A percentile compares a stretch with the other conserved stretches of the same genome.
phyloP scores from a whole-genome alignment of 2,113 vertebrate genomes.

The Oreochromis niloticus region DNA sequence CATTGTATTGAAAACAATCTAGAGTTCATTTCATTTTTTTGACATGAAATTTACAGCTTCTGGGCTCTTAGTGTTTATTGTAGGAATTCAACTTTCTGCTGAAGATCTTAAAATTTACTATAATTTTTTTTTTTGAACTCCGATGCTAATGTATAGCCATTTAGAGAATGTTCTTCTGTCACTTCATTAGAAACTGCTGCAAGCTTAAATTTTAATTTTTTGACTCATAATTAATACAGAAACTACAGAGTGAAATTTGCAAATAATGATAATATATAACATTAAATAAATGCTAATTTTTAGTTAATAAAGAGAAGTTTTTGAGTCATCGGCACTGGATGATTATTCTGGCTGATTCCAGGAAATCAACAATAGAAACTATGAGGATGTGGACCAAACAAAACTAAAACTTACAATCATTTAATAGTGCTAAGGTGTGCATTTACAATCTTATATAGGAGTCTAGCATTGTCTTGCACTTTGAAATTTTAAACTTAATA shows the following conservation, averaged over 20 bases:
- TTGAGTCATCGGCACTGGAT: background rate
- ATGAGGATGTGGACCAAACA: background rate
- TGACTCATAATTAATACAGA: background rate
- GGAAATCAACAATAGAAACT: background rate
- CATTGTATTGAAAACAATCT: background rate
- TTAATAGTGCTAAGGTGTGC: background rate
- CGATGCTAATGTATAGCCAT: background rate
- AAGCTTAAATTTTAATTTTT: background rate
- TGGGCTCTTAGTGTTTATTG: background rate
- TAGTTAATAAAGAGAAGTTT: no score
- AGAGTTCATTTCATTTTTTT: background rate
- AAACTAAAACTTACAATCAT: background rate
- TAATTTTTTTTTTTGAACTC: rapidly evolving
- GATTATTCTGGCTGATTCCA: background rate
- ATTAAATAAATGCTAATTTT: no score
- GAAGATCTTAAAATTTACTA: background rate
- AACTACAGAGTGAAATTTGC: background rate
- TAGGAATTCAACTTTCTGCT: background rate
- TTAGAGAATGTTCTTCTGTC: background rate
- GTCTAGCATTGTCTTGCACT: background rate
- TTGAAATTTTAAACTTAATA: background rate
- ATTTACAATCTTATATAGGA: background rate
- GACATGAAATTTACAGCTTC: background rate
- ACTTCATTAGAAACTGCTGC: background rate
- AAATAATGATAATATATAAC: no score